A percentile compares a stretch with the other conserved stretches of the same genome.
phyloP scores from a whole-genome alignment of 1,140 invertebrate genomes.

The Drosophila pallidifrons region DNA sequence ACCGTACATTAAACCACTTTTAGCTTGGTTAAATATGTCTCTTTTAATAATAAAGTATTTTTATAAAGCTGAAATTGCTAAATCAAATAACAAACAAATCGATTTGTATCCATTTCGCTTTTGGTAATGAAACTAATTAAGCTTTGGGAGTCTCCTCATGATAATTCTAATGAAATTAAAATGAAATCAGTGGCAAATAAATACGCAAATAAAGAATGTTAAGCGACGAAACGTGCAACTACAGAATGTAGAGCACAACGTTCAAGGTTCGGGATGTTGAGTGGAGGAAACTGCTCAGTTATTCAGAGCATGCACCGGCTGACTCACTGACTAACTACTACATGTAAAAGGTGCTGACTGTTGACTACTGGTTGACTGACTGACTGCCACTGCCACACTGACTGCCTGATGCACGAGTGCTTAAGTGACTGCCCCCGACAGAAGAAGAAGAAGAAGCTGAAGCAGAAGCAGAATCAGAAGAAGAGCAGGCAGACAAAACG shows the following conservation, averaged over 20 bases:
- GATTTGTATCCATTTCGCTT: not conserved
- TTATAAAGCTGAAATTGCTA: too few relatives aligned
- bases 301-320: slow-evolving; percentile 65
- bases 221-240: slow-evolving; percentile 29
- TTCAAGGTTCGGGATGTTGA: slow-evolving; percentile 35
- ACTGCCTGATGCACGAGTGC: slow-evolving; percentile 27
- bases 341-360: slow-evolving; percentile 61
- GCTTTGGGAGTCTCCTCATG: slow-evolving; percentile 29
- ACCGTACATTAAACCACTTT: too few relatives aligned
- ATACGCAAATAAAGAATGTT: slow-evolving; percentile 57
- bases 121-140: slow-evolving; percentile 62
- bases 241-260: not conserved
- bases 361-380: slow-evolving; percentile 31
- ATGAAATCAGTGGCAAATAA: slow-evolving; percentile 65
- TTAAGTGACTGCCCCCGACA: too few relatives aligned
- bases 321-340: slow-evolving; percentile 47
- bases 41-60: too few relatives aligned
- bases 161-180: slow-evolving; percentile 74
- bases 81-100: too few relatives aligned
- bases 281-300: slow-evolving; percentile 40
- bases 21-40: too few relatives aligned
- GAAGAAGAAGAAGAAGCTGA: too few relatives aligned
- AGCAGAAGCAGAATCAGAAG: slow-evolving; percentile 21
- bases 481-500: slow-evolving; percentile 66
- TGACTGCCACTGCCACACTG: slow-evolving; percentile 65